Evolutionary conservation across 2,113 vertebrate species (phyloP), one percentile per base, ranked within the genome.

Genomic region (Poeciliopsis turrubarensis): DNA sequence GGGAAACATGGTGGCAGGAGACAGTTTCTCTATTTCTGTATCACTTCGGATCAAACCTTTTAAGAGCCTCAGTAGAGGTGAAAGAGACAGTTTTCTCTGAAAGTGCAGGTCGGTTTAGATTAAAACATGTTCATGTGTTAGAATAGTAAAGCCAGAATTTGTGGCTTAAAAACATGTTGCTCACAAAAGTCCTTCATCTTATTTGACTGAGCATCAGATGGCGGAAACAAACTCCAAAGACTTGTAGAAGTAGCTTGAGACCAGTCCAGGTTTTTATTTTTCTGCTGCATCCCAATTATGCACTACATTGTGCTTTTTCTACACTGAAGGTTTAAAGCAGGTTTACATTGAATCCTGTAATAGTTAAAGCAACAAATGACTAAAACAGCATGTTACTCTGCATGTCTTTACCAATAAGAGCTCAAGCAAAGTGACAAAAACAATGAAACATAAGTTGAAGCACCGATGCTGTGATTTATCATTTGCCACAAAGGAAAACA

Each of bases 291-390:
- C 51, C 22, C 5, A 22, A 25, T 22, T 54, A 25, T 22, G 6
- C 51, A 54, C 15, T 22, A 54, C 7, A 1, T 25, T 54, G 6
- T 25, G 5, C 17, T 54, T 19, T 54, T 54, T 22, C 34, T 37
- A 12, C 10, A 37, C 3, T 37, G 34, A 37, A 37, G 34, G 34
- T 37, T 37, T 37, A 37, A 37, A 37, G 34, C 34, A 37, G 34
- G 34, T 37, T 37, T 37, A 37, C 10, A 3, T 37, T 37, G 34
- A 37, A 37, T 37, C 10, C 34, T 37, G 60, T 75, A 68, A 68
- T 34, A 44, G 39, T 75, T 81, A 71, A 81, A 82, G 71, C 54
- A 76, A 73, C 31, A 64, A 79, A 54, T 63, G 54, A 77, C 68
- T 65, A 26, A 79, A 83, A 64, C 13, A 2, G 78, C 60, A 57